A percentile compares a stretch with the other conserved stretches of the same genome.
These are phyloP conservation scores for Microtus montanus DNA, from an alignment of 2,113 vertebrate species.

Conservation along the genomic window DNA sequence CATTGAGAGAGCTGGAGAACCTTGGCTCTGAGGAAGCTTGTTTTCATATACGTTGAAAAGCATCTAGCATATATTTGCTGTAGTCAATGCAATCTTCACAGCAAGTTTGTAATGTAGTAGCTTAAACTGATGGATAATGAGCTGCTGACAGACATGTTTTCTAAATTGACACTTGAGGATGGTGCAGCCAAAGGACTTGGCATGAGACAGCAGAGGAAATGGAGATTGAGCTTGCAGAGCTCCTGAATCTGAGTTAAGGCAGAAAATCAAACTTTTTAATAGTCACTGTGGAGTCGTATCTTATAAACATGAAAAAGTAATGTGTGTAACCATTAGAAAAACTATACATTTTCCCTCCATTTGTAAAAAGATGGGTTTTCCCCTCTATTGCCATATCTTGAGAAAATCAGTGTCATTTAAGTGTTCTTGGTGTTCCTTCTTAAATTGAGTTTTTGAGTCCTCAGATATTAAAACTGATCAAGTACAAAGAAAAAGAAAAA, in stretches of 20 bases:
- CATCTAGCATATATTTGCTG: conserved; percentile 57
- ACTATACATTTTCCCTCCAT: background rate
- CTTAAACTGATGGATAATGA: conserved; percentile 65
- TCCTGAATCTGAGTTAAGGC: background rate
- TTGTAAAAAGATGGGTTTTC: background rate
- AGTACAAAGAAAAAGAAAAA: background rate
- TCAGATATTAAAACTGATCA: background rate
- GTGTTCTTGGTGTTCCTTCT: background rate
- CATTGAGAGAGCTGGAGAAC: background rate
- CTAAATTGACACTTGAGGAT: conserved; percentile 59
- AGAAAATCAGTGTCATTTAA: conserved; percentile 39
- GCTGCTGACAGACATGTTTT: conserved; percentile 63
- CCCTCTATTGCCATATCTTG: background rate
- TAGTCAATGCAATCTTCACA: conserved; percentile 52
- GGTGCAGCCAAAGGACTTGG: conserved; percentile 63
- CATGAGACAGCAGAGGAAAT: background rate
- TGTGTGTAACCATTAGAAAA: background rate
- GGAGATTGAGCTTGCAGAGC: background rate
- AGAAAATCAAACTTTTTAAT: conserved; percentile 33
- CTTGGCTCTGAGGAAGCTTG: conserved; percentile 38
- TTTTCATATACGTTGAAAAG: conserved; percentile 57
- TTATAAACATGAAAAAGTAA: conserved; percentile 24
- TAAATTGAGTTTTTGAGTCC: background rate
- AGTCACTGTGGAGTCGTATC: background rate
- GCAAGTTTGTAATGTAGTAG: conserved; percentile 53